Evolutionary conservation across 1,140 invertebrate genomes (phyloP).

Genomic region (Microplitis demolitor): DNA sequence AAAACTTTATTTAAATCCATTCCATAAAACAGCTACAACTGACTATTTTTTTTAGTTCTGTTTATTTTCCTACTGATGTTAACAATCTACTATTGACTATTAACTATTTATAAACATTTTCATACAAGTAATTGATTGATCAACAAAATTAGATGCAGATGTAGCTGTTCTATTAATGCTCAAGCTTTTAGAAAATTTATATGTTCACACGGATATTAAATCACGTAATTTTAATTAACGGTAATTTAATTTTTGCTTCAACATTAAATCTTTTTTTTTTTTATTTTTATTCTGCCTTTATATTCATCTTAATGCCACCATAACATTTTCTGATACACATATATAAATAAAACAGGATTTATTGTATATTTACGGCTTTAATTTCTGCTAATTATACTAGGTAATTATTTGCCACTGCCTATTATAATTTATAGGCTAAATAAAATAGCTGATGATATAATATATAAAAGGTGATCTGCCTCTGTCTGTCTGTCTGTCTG

Average conservation of each 20-base stretch:
- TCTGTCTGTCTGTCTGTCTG: slow-evolving; percentile 11
- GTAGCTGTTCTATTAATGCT: too few species aligned
- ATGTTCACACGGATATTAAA: neutral
- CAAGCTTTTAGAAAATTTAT: too few species aligned
- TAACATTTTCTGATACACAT: too few species aligned
- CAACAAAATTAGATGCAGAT: too few species aligned
- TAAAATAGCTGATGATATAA: neutral
- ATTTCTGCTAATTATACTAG: slow-evolving; percentile 9
- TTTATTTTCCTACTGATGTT: too few species aligned
- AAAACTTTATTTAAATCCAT: slow-evolving; percentile 25
- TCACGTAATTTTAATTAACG: neutral
- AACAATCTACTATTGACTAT: too few species aligned
- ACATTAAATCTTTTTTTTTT: neutral
- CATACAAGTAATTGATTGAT: too few species aligned
- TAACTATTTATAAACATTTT: neutral
- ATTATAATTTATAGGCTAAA: slow-evolving; percentile 1
- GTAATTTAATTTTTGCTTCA: neutral
- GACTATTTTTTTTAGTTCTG: neutral
- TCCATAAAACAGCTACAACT: neutral
- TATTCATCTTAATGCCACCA: neutral
- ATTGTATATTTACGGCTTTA: neutral
- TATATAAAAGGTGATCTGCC: slow-evolving; percentile 17
- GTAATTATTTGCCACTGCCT: slow-evolving; percentile 23
- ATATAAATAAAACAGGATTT: neutral
- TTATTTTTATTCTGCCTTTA: neutral